These are phyloP conservation scores for Piscicola geometra DNA, from an alignment of 2,888 invertebrate genomes.

Conservation along the genomic window DNA sequence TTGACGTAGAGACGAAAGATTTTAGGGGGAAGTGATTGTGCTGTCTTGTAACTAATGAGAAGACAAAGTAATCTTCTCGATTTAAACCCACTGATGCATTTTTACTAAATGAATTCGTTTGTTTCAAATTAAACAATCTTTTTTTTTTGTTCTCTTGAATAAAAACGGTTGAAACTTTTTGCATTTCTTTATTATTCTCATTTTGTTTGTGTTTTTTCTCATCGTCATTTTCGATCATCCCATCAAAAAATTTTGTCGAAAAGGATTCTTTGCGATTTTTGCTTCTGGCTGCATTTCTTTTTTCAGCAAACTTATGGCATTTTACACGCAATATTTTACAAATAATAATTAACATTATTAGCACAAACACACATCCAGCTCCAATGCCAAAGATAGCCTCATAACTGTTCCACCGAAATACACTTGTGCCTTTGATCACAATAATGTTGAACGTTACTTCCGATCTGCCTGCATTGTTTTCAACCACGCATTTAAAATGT, in stretches of 20 bases:
- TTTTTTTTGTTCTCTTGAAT: background rate
- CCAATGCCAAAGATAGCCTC: background rate
- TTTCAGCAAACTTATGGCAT: background rate
- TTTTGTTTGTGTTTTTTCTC: background rate
- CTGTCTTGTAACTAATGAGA: background rate
- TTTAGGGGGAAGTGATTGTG: background rate
- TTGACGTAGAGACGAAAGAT: background rate
- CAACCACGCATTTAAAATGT: conserved; percentile 41
- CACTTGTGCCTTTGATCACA: background rate
- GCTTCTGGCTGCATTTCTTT: background rate
- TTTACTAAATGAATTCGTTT: background rate
- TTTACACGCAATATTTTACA: background rate
- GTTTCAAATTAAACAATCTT: background rate
- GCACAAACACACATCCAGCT: background rate
- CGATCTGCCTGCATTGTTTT: conserved; percentile 41
- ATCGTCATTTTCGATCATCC: background rate
- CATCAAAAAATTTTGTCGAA: background rate
- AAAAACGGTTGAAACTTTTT: background rate
- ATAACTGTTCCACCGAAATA: background rate
- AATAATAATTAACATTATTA: background rate
- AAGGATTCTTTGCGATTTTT: background rate
- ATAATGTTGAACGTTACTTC: conserved; percentile 42
- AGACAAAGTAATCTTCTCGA: background rate
- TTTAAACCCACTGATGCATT: background rate
- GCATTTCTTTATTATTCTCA: background rate